Evolutionary conservation across 2,888 invertebrate species (phyloP).

Genomic region (Mimas tiliae): DNA sequence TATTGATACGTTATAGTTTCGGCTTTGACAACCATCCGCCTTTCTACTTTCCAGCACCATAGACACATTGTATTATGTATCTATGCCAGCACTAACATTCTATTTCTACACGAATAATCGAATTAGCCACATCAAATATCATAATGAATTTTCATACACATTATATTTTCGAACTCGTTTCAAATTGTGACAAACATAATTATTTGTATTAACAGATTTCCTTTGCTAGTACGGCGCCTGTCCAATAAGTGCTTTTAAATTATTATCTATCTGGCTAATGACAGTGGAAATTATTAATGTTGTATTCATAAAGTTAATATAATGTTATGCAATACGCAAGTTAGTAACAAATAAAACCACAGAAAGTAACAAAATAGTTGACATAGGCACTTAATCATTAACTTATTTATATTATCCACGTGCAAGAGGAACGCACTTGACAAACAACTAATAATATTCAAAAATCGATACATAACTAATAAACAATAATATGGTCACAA

Average conservation of each 20-base stretch:
- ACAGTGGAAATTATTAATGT: neutral
- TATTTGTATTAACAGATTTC: neutral
- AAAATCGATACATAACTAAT: neutral
- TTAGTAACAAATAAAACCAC: neutral
- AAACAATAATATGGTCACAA: too few relatives aligned
- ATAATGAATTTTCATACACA: neutral
- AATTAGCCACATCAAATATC: neutral
- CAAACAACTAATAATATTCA: neutral
- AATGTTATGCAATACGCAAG: neutral
- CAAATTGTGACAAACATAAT: neutral
- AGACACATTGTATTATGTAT: too few relatives aligned
- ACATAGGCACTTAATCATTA: neutral
- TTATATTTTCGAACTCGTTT: neutral
- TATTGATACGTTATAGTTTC: neutral
- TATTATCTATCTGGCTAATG: neutral
- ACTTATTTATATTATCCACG: neutral
- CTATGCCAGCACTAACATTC: neutral
- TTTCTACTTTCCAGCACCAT: neutral
- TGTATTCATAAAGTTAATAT: neutral
- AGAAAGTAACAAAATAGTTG: neutral
- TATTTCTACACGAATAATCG: neutral
- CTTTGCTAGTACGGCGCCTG: neutral
- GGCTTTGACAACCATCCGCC: neutral
- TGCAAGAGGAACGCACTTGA: neutral
- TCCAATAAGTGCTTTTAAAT: neutral